Conservation (phyloP, 2,888 invertebrate genomes). For the Zygothrica quintamaculata region DNA sequence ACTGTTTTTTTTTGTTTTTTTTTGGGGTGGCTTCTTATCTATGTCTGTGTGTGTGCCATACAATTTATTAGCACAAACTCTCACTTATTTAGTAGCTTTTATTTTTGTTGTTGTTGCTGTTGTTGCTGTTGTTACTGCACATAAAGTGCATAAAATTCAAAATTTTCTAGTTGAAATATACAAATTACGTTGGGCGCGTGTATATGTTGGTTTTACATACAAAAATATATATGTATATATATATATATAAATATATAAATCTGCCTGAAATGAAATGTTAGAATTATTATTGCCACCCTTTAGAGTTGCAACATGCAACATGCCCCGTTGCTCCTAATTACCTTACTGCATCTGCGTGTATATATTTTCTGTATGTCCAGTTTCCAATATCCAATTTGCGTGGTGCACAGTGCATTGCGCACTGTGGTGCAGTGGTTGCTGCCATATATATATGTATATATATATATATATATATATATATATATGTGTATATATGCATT, state of each 20-base stretch:
- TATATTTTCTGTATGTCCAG: not conserved
- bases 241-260: slow-evolving; percentile 36
- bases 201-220: too few species aligned
- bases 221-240: too few species aligned
- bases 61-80: slow-evolving; percentile 49
- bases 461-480: not conserved
- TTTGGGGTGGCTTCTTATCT: slow-evolving; percentile 68
- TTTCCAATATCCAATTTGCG: too few species aligned
- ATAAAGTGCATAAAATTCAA: slow-evolving; percentile 57
- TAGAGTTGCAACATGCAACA: slow-evolving; percentile 2
- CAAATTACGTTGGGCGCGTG: not conserved
- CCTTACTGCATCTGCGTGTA: slow-evolving; percentile 2
- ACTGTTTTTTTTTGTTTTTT: too few species aligned
- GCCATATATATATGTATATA: too few species aligned
- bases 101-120: slow-evolving; percentile 29
- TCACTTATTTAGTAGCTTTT: slow-evolving; percentile 32
- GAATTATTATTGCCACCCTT: too few species aligned
- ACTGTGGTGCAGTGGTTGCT: too few species aligned
- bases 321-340: slow-evolving; percentile 9
- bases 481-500: slow-evolving; percentile 1
- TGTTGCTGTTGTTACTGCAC: too few species aligned
- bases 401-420: too few species aligned
- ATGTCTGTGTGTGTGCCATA: slow-evolving; percentile 11
- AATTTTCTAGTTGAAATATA: slow-evolving; percentile 30
- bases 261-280: too few species aligned